Base-by-base conservation (phyloP, 2,113 vertebrate species). In the Elachura formosa region DNA sequence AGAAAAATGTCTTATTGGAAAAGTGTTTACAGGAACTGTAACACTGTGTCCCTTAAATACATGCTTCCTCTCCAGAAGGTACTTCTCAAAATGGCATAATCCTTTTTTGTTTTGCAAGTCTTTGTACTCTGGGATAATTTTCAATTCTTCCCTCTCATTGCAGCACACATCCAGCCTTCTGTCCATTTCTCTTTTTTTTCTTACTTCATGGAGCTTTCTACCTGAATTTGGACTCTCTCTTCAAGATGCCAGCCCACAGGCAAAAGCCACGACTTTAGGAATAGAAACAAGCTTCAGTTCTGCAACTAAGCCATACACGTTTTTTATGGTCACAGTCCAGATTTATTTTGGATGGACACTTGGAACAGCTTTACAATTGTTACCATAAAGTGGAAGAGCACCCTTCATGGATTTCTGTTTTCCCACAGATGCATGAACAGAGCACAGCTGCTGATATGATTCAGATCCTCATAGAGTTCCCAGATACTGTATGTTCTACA, bases 61-160 rank as follows among this genome's bases (percentile, higher is more conserved):
- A 91, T 86, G 77, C 66, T 84, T 79, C 26, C 69, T 73, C 75
- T 96, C 86, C 91, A 95, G 93, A 92, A 96, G 94, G 64, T 87
- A 73, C 41, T 89, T 84, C 55, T 96, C 91, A 95, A 82, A 94
- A 83, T 61, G 48, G 62, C 41, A 66, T 87, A 84, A 76, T 82
- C 48, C 58, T 66, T 82, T 71, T 77, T 31, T 85, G 29, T 79
- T 89, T 94, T 79, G 28, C 58, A 90, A 59, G 49, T 73, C 67
- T 79, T 86, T 75, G 56, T 54, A 40, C 14, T 72, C 43, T 11
- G 11, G 66, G 40, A 74, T 92, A 0, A 45, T 84, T 89, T 93
- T 87, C 26, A 87, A 12, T 67, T 92, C 22, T 81, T 89, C 25
- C 14, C 61, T 79, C 29, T 82, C 24, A 15, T 56, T 87, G 52